Base-by-base conservation (phyloP, 2,888 invertebrate genomes). In the Microctonus aethiopoides region DNA sequence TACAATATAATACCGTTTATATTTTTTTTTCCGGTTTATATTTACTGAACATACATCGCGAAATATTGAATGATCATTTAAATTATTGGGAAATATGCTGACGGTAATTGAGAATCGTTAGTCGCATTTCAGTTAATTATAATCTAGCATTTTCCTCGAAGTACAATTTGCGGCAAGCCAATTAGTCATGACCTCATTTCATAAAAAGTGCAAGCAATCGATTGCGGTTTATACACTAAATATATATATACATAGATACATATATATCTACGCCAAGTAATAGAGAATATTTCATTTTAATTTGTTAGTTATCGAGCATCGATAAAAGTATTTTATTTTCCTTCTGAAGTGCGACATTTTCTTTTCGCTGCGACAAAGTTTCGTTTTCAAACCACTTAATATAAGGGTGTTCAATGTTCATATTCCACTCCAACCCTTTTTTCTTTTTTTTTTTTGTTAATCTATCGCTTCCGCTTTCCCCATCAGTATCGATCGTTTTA, bases 171-270 rank as follows among this genome's bases (percentile, higher is more conserved):
- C 32, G 57, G 63, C 34, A 41, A 62, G 57, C 68, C 63, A 68
- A 68, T 68, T 63, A 68, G 63, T 63, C 56, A 16, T 52, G 68
- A 68, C 54, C 68, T 68, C 32, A 63, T 68, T 63, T 56, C 62
- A 13, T 2, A 16, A 56, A 54, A 68, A 63, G 32, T 63, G 29
- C 9, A 36, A 22, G 68, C 68, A 68, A 63, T 68, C 34, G 56
- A 46, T 57, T 63, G 62, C 63, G 41, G 34, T 52, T 61, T 36
- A 54, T 22, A 26, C 11, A 10, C n/a, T 11, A 39, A 39, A 61
- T 39, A 41, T 34, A n/a, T 36, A n/a, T 16, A 10, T 22, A 24
- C 39, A 22, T 39, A n/a, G n/a, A n/a, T 7, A 20, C 22, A 61
- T n/a, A 10, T 20, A 61, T 41, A 61, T 36, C 24, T 7, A 24